Percentiles rank a stretch among this genome's conserved stretches.
These are phyloP conservation scores for Trissolcus brochymenae DNA, from an alignment of 2,888 invertebrate species.

Conservation along the genomic window DNA sequence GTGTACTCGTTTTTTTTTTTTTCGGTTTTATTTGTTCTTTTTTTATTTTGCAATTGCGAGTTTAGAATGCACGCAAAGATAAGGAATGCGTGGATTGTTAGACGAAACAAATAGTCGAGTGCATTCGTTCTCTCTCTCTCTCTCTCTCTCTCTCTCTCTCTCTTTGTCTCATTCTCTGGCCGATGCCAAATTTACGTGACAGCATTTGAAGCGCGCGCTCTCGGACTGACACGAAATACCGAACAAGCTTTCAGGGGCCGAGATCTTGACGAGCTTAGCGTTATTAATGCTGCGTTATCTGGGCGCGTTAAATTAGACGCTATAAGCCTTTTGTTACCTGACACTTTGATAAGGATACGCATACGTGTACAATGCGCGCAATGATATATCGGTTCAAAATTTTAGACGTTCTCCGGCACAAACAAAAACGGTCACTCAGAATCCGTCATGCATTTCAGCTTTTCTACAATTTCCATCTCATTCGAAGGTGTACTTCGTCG, in stretches of 20 bases:
- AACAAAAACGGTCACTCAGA: neutral
- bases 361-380: conserved; percentile 8
- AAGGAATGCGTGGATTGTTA: conserved; percentile 32
- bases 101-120: conserved; percentile 17
- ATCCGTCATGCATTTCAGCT: neutral
- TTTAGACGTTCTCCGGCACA: conserved; percentile 13
- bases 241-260: conserved; percentile 54
- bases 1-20: too few species aligned
- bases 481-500: neutral
- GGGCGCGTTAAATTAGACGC: conserved; percentile 55
- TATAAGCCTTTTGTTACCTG: conserved; percentile 55
- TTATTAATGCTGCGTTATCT: conserved; percentile 53
- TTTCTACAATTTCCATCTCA: neutral
- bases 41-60: neutral
- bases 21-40: too few species aligned
- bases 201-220: conserved; percentile 54
- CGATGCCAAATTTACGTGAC: conserved; percentile 55
- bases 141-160: too few species aligned
- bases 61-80: conserved; percentile 9
- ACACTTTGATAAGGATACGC: conserved; percentile 51
- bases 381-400: conserved; percentile 26
- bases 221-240: conserved; percentile 58
- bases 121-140: neutral
- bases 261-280: conserved; percentile 59
- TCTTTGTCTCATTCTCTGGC: too few species aligned